phyloP scores from a whole-genome alignment of 2,888 invertebrate species.

The Mamestra brassicae region DNA sequence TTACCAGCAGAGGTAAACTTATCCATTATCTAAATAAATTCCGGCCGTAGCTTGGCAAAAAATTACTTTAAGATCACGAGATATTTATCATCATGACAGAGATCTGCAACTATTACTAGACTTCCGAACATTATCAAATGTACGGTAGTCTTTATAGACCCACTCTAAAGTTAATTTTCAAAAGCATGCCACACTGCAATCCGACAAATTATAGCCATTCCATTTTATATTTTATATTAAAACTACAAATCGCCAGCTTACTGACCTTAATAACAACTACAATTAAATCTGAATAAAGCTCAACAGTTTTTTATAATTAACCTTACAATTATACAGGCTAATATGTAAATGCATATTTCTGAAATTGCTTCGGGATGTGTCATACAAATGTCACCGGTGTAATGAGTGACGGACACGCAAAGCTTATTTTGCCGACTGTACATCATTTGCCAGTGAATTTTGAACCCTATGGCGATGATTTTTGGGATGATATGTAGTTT shows the following conservation, averaged over 20 bases:
- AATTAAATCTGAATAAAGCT: constrained; percentile 42
- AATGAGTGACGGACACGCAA: constrained; percentile 45
- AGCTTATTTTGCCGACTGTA: background rate
- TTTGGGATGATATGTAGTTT: background rate
- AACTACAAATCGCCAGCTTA: constrained; percentile 23
- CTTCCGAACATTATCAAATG: no score
- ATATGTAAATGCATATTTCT: constrained; percentile 35
- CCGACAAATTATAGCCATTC: background rate
- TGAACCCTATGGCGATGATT: accelerated
- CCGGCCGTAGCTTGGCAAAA: no score
- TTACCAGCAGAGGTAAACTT: no score
- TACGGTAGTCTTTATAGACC: background rate
- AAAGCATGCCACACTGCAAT: constrained; percentile 11
- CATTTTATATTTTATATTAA: constrained; percentile 21
- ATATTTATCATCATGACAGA: no score
- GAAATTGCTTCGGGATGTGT: constrained; percentile 39
- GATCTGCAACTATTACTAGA: no score
- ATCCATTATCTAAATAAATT: no score
- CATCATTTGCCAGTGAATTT: constrained; percentile 1
- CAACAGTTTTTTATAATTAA: constrained; percentile 38
- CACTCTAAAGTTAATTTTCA: background rate
- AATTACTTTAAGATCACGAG: no score
- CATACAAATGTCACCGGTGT: constrained; percentile 48
- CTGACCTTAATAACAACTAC: constrained; percentile 45
- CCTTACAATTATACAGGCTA: constrained; percentile 16